Conservation (phyloP, 2,797 vertebrate genomes). For the Florisuga fusca region DNA sequence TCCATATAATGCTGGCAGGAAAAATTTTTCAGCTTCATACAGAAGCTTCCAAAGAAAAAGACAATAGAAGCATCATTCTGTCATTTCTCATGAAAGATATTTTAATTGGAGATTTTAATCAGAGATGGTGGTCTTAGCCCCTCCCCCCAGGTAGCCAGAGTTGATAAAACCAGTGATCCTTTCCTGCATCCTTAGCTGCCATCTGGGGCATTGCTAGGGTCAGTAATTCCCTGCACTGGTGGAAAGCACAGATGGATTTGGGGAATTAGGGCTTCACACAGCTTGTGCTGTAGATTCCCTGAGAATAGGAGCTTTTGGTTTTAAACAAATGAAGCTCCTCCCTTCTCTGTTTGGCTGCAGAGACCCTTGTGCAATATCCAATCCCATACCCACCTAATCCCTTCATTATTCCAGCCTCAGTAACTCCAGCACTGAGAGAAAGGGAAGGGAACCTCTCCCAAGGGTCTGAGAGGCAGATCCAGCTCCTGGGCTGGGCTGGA, state of each 20-base stretch:
- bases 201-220: slow-evolving; percentile 31
- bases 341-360: neutral
- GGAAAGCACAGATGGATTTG: slow-evolving; percentile 51
- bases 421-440: neutral
- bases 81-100: neutral
- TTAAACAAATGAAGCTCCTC: slow-evolving; percentile 35
- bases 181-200: slow-evolving; percentile 33
- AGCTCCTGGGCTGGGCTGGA: neutral
- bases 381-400: slow-evolving; percentile 16
- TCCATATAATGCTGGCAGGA: neutral
- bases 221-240: slow-evolving; percentile 4
- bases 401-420: neutral
- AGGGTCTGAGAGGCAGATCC: neutral
- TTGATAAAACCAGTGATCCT: slow-evolving; percentile 22
- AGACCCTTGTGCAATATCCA: slow-evolving; percentile 10
- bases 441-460: neutral
- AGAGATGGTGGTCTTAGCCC: neutral
- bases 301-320: slow-evolving; percentile 40
- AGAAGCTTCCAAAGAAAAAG: neutral
- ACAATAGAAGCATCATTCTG: neutral
- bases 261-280: slow-evolving; percentile 58
- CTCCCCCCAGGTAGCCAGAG: neutral
- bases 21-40: neutral
- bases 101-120: slow-evolving; percentile 5
- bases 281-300: slow-evolving; percentile 32